phyloP scores from a whole-genome alignment of 2,797 vertebrate species.

The Enteromius trimaculatus region DNA sequence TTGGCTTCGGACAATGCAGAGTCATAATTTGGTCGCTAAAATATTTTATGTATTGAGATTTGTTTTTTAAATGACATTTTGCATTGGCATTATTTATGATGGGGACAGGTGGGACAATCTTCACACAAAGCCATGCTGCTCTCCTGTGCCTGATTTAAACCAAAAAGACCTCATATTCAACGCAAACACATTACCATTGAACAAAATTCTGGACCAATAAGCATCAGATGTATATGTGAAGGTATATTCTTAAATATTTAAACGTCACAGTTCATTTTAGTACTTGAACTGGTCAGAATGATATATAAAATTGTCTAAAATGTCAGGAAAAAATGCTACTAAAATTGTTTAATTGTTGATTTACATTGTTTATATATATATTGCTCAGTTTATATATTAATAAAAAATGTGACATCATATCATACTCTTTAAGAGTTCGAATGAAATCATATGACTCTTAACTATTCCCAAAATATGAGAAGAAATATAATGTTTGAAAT shows the following conservation, averaged over 20 bases:
- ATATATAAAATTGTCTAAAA: not conserved
- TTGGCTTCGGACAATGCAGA: conserved; percentile 24
- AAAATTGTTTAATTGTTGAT: not conserved
- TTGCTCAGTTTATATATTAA: not conserved
- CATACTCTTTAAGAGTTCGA: not conserved
- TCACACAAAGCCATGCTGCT: not conserved
- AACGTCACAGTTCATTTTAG: not conserved
- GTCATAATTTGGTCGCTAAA: conserved; percentile 34
- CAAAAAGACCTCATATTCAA: not conserved
- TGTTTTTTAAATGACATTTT: not conserved
- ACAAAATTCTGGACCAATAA: not conserved
- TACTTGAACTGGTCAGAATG: not conserved
- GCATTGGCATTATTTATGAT: not conserved
- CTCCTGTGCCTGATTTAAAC: not conserved
- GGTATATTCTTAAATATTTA: not conserved
- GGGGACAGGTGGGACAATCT: not conserved
- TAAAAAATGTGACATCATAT: not conserved
- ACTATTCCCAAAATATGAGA: not conserved
- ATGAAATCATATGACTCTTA: not conserved
- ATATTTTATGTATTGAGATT: not conserved
- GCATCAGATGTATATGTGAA: not conserved
- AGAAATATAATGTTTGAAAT: not conserved
- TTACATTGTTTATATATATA: not conserved
- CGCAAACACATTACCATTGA: not conserved
- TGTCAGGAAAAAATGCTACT: not conserved